phyloP scores from a whole-genome alignment of 92 coral and sea anemone genomes.

The Scolanthus callimorphus region DNA sequence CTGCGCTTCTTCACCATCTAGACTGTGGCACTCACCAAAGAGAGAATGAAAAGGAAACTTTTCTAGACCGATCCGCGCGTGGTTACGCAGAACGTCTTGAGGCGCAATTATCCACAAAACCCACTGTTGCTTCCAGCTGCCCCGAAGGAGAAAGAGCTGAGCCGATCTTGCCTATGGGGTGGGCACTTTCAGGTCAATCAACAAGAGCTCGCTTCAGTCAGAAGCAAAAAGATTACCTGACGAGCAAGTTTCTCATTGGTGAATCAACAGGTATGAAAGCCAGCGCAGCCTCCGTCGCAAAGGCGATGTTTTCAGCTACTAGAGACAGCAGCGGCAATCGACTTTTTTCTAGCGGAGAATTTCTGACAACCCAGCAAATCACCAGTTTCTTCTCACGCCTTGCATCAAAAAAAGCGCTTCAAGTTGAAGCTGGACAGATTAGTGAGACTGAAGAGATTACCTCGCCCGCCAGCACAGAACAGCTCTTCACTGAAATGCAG shows the following conservation, averaged over 20 bases:
- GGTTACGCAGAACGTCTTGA: constrained; percentile 37
- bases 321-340: constrained; percentile 36
- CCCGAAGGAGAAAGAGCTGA: too few relatives aligned
- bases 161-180: constrained; percentile 43
- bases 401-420: constrained; percentile 36
- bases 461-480: constrained; percentile 15
- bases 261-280: constrained; percentile 53
- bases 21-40: constrained; percentile 23
- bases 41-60: constrained; percentile 18
- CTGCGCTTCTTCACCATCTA: constrained; percentile 11
- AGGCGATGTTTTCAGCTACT: constrained; percentile 41
- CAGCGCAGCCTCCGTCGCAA: constrained; percentile 47
- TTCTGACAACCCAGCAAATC: constrained; percentile 40
- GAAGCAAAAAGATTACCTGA: constrained; percentile 48
- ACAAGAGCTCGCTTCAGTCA: constrained; percentile 27
- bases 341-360: constrained; percentile 39
- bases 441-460: not conserved
- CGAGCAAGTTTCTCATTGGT: constrained; percentile 38
- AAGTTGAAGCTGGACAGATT: constrained; percentile 4
- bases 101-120: too few relatives aligned
- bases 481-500: constrained; percentile 16
- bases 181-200: constrained; percentile 54
- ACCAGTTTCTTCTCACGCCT: constrained; percentile 39
- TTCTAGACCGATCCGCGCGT: constrained; percentile 27
- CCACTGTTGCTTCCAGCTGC: too few relatives aligned